Conservation (phyloP, 2,888 invertebrate species). For the Mellilla xanthometata region DNA sequence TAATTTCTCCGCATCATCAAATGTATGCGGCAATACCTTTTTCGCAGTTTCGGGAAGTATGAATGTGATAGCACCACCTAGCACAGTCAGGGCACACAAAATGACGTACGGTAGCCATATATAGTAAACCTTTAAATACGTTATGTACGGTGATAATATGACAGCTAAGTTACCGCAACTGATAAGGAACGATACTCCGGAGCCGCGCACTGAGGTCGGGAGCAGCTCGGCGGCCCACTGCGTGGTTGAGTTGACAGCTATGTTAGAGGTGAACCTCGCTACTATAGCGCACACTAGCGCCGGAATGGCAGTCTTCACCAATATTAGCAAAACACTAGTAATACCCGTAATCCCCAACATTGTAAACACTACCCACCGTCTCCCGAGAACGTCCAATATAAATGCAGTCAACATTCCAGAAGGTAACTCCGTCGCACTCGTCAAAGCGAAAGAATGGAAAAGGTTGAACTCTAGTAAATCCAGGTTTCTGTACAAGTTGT, state of each 20-base stretch:
- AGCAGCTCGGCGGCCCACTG: conserved; percentile 58
- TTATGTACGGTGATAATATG: conserved; percentile 55
- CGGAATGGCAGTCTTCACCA: conserved; percentile 40
- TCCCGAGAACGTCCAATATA: conserved; percentile 53
- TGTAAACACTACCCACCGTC: conserved; percentile 48
- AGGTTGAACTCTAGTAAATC: conserved; percentile 53
- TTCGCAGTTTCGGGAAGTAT: conserved; percentile 61
- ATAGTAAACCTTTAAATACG: conserved; percentile 50
- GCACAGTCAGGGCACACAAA: conserved; percentile 39
- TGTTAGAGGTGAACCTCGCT: conserved; percentile 55
- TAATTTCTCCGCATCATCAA: conserved; percentile 59
- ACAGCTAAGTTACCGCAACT: conserved; percentile 51
- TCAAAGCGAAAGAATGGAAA: conserved; percentile 53
- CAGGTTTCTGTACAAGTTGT: conserved; percentile 51
- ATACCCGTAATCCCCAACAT: conserved; percentile 42
- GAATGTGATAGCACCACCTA: conserved; percentile 43
- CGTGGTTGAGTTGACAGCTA: conserved; percentile 43
- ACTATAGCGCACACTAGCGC: conserved; percentile 49
- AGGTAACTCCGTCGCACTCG: conserved; percentile 55
- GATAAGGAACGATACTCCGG: conserved; percentile 49
- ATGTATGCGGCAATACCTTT: conserved; percentile 63
- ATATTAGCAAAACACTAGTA: conserved; percentile 46
- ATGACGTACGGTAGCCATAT: conserved; percentile 57
- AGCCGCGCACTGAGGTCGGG: conserved; percentile 54
- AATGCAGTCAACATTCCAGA: conserved; percentile 51